Evolutionary conservation across 1,140 invertebrate species (phyloP).

Genomic region (Meteorus sp.): DNA sequence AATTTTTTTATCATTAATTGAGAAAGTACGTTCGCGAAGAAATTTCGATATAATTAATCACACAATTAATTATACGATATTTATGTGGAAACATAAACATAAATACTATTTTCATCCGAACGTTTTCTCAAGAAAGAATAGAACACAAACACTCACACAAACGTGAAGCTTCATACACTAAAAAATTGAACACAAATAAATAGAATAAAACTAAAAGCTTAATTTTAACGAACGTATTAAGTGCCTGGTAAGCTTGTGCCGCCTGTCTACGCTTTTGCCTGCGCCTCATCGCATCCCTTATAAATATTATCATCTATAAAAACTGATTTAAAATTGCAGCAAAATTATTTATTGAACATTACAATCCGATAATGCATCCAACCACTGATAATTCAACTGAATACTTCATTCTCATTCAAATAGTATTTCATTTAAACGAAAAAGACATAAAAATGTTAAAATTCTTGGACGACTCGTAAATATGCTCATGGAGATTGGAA

Average conservation of each 20-base stretch:
- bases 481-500: not conserved
- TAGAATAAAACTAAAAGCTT: not conserved
- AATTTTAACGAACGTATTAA: not conserved
- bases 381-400: too few species aligned
- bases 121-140: constrained; percentile 17
- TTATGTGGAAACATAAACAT: too few species aligned
- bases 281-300: constrained; percentile 1
- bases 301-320: not conserved
- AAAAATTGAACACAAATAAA: too few species aligned
- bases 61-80: not conserved
- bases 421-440: too few species aligned
- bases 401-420: too few species aligned
- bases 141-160: not conserved
- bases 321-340: not conserved
- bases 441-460: not conserved
- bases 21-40: constrained; percentile 1
- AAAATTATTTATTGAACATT: not conserved
- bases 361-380: too few species aligned
- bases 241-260: constrained; percentile 12
- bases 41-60: not conserved
- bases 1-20: not conserved
- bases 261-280: constrained; percentile 6
- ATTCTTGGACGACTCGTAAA: not conserved
- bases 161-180: constrained; percentile 2
- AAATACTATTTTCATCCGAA: constrained; percentile 2